phyloP scores from a whole-genome alignment of 1,140 invertebrate species.

The Popillia japonica region DNA sequence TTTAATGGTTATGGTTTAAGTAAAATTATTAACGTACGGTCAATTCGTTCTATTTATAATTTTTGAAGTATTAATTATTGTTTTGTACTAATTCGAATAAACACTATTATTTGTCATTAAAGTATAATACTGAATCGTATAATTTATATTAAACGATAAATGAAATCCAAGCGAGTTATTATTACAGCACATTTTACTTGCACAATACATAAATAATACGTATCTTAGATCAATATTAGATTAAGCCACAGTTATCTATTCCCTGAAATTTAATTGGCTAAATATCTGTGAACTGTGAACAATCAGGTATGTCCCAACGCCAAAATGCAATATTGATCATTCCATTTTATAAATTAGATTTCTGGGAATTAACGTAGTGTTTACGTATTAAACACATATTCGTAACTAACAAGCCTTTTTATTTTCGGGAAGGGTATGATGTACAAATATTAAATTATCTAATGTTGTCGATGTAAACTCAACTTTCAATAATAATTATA shows the following conservation, averaged over 20 bases:
- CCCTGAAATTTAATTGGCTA: neutral
- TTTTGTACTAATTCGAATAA: too few species aligned
- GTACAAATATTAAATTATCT: neutral
- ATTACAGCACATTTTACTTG: neutral
- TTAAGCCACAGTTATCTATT: neutral
- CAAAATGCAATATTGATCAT: neutral
- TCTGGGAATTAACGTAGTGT: neutral
- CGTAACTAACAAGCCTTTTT: neutral
- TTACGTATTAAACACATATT: neutral
- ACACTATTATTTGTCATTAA: too few species aligned
- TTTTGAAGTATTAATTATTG: too few species aligned
- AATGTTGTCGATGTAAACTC: neutral
- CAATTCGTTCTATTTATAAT: too few species aligned
- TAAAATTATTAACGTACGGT: too few species aligned
- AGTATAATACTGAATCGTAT: too few species aligned
- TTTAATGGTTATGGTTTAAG: too few species aligned
- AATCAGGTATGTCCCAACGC: neutral
- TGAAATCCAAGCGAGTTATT: too few species aligned
- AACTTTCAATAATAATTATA: too few species aligned
- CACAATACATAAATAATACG: neutral
- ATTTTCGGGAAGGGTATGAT: neutral
- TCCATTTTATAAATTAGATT: conserved; percentile 1
- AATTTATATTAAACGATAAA: too few species aligned
- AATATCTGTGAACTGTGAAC: neutral
- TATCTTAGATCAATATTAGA: conserved; percentile 22